phyloP scores from a whole-genome alignment of 2,888 invertebrate species.

The Aspidiotus destructor region DNA sequence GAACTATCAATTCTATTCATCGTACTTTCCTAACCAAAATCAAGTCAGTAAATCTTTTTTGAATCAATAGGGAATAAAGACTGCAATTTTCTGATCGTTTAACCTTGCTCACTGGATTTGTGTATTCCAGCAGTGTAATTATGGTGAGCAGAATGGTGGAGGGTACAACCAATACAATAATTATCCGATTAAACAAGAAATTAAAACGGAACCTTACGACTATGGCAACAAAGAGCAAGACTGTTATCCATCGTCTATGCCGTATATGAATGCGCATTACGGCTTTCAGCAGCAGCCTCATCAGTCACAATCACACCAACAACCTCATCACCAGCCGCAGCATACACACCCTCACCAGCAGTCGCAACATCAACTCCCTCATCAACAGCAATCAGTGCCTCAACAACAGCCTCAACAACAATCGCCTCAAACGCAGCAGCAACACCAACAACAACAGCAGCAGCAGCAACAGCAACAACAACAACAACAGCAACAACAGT shows the following conservation, averaged over 20 bases:
- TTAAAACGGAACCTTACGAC: conserved; percentile 24
- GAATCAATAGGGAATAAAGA: not conserved
- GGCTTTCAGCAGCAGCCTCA: conserved; percentile 23
- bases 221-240: conserved; percentile 30
- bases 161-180: conserved; percentile 24
- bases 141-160: conserved; percentile 22
- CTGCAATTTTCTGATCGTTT: not conserved
- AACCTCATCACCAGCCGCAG: conserved; percentile 16
- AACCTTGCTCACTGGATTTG: not conserved
- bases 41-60: conserved; percentile 3
- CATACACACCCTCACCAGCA: conserved; percentile 3
- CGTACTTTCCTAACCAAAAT: conserved; percentile 29
- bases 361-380: conserved; percentile 9
- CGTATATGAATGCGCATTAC: conserved; percentile 25
- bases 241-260: conserved; percentile 26
- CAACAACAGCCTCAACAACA: conserved; percentile 16
- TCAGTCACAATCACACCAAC: conserved; percentile 21
- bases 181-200: conserved; percentile 27
- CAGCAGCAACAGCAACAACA: not conserved
- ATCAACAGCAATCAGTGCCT: not conserved
- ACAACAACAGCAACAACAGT: conserved; percentile 1
- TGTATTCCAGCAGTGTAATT: conserved; percentile 18
- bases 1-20: conserved; percentile 27
- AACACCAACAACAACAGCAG: not conserved
- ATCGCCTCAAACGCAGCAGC: conserved; percentile 1